These are phyloP conservation scores for Chelonus formosanus DNA, from an alignment of 2,888 invertebrate genomes.

Conservation along the genomic window DNA sequence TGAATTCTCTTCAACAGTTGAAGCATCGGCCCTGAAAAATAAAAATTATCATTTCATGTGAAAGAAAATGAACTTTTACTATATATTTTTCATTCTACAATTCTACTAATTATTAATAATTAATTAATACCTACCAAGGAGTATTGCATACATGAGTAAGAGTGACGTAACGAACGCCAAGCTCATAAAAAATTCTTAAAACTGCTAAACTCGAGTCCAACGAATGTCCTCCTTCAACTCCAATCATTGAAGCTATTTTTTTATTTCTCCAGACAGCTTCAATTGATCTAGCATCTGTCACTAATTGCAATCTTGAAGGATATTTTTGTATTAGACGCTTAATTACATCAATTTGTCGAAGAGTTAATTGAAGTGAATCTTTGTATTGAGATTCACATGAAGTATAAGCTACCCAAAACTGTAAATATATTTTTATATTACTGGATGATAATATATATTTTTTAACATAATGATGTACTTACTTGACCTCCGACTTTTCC, in stretches of 20 bases:
- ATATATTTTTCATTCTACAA: not conserved
- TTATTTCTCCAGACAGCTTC: slow-evolving; percentile 55
- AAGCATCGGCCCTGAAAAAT: slow-evolving; percentile 63
- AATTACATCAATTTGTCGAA: slow-evolving; percentile 73
- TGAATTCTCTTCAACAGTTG: slow-evolving; percentile 50
- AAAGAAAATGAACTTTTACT: slow-evolving; percentile 3
- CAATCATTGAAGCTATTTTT: slow-evolving; percentile 71
- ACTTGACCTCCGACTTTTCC: slow-evolving; percentile 70
- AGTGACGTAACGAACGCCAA: slow-evolving; percentile 72
- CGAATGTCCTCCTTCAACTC: slow-evolving; percentile 72
- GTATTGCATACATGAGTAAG: slow-evolving; percentile 72
- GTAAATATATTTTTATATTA: slow-evolving; percentile 40
- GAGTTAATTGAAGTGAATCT: slow-evolving; percentile 68
- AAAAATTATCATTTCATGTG: not conserved
- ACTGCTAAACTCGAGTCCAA: slow-evolving; percentile 70
- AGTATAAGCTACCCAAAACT: slow-evolving; percentile 73
- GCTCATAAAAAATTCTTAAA: slow-evolving; percentile 69
- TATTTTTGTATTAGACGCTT: slow-evolving; percentile 67
- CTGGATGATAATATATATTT: not conserved
- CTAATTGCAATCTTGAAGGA: slow-evolving; percentile 62
- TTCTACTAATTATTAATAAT: not conserved
- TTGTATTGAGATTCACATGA: slow-evolving; percentile 67
- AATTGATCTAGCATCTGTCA: slow-evolving; percentile 60
- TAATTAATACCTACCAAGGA: slow-evolving; percentile 66
- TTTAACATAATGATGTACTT: slow-evolving; percentile 37